phyloP scores from a whole-genome alignment of 1,140 invertebrate genomes.

The Lerema accius region DNA sequence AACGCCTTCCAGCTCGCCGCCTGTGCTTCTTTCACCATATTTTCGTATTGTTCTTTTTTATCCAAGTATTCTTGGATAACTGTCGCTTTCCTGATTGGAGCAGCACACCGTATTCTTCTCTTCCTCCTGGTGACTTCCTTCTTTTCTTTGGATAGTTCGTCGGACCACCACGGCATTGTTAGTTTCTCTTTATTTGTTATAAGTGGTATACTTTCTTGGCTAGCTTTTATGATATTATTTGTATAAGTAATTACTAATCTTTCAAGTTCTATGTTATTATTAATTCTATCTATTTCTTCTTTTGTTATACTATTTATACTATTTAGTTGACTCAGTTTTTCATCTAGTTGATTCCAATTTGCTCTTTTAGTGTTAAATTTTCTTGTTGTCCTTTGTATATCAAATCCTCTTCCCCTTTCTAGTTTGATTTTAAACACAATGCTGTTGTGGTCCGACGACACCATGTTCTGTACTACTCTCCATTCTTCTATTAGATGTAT shows the following conservation, averaged over 20 bases:
- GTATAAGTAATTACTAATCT: conserved; percentile 1
- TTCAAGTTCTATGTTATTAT: conserved; percentile 15
- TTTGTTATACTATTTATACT: conserved; percentile 3
- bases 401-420: conserved; percentile 6
- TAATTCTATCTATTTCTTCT: conserved; percentile 16
- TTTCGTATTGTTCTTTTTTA: conserved; percentile 25
- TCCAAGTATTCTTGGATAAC: conserved; percentile 31
- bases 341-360: conserved; percentile 33
- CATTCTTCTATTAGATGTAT: background rate
- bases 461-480: background rate
- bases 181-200: conserved; percentile 4
- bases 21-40: conserved; percentile 2
- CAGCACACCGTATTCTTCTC: conserved; percentile 12
- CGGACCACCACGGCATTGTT: conserved; percentile 35
- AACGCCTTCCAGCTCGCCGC: conserved; percentile 28
- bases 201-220: conserved; percentile 21
- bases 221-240: conserved; percentile 12
- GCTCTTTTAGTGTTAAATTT: conserved; percentile 40
- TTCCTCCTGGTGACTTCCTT: background rate
- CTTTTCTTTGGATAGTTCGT: conserved; percentile 34
- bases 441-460: background rate
- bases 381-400: conserved; percentile 33
- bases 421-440: conserved; percentile 7
- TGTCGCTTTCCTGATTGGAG: background rate
- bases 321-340: conserved; percentile 11